These are phyloP conservation scores for Eubasilissa regina DNA, from an alignment of 1,140 invertebrate species.

Conservation along the genomic window DNA sequence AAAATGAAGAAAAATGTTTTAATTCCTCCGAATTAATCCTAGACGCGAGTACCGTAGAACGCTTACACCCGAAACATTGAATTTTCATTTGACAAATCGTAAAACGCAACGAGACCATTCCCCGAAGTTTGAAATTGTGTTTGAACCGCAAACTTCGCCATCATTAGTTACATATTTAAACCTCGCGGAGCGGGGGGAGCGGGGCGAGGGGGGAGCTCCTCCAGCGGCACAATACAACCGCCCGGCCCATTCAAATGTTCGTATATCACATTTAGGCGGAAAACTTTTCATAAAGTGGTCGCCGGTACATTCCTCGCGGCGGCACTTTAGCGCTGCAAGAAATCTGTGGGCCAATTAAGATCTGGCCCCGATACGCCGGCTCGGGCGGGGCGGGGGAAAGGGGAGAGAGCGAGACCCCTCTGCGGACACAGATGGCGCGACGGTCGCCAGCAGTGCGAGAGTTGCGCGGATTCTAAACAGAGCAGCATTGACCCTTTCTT, in stretches of 20 bases:
- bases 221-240: neutral
- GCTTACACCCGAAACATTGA: no score
- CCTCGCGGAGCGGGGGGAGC: neutral
- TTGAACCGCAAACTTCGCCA: constrained; percentile 26
- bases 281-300: constrained; percentile 54
- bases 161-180: constrained; percentile 44
- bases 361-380: constrained; percentile 6
- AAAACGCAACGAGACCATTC: constrained; percentile 23
- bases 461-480: neutral
- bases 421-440: constrained; percentile 37
- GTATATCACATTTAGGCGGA: constrained; percentile 50
- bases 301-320: constrained; percentile 51
- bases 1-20: no score
- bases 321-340: constrained; percentile 57
- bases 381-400: constrained; percentile 9
- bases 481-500: neutral
- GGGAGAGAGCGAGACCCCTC: neutral
- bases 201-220: neutral
- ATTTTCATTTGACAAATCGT: constrained; percentile 33
- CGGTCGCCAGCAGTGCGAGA: neutral
- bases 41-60: no score
- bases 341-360: constrained; percentile 57
- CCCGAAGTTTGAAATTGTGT: constrained; percentile 24
- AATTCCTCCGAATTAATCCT: no score
- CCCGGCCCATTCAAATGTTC: constrained; percentile 24